These are phyloP conservation scores for Clusia tigrina DNA, from an alignment of 2,888 invertebrate genomes.

Conservation along the genomic window DNA sequence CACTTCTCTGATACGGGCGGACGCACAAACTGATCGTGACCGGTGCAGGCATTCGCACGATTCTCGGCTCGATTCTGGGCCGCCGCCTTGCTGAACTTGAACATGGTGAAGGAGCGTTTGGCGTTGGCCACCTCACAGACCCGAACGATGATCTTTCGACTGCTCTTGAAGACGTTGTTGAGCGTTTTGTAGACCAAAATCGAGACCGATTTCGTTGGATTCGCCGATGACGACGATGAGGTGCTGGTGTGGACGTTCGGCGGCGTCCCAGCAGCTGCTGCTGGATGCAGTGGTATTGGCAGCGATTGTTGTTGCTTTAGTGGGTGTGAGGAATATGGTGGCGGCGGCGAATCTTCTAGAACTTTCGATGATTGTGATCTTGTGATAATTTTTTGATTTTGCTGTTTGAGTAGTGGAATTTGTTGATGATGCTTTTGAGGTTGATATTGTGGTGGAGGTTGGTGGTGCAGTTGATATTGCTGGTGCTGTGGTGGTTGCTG, in stretches of 20 bases:
- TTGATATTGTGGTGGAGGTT: constrained; percentile 32
- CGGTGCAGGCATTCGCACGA: constrained; percentile 79
- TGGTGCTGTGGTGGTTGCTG: constrained; percentile 33
- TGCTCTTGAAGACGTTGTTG: constrained; percentile 65
- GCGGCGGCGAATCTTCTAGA: constrained; percentile 36
- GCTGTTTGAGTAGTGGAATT: constrained; percentile 27
- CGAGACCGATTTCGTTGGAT: constrained; percentile 62
- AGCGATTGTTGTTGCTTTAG: constrained; percentile 50
- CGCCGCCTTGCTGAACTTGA: constrained; percentile 69
- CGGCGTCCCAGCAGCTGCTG: constrained; percentile 29
- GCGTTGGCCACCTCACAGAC: constrained; percentile 65
- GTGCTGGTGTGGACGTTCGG: constrained; percentile 29
- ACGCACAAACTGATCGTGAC: constrained; percentile 83
- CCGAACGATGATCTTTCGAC: constrained; percentile 64
- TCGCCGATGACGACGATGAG: constrained; percentile 36
- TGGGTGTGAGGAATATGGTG: constrained; percentile 26
- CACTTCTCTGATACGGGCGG: constrained; percentile 67
- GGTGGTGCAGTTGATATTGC: constrained; percentile 21
- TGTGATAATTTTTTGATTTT: constrained; percentile 53
- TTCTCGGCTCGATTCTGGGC: constrained; percentile 56
- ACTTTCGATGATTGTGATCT: constrained; percentile 60
- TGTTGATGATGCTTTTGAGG: constrained; percentile 16
- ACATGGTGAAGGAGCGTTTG: constrained; percentile 70
- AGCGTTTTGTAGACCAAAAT: constrained; percentile 64
- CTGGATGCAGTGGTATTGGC: constrained; percentile 51